Percentiles rank a stretch among this genome's conserved stretches.
Conservation (phyloP, 1,140 invertebrate species). For the Leptinotarsa texana region DNA sequence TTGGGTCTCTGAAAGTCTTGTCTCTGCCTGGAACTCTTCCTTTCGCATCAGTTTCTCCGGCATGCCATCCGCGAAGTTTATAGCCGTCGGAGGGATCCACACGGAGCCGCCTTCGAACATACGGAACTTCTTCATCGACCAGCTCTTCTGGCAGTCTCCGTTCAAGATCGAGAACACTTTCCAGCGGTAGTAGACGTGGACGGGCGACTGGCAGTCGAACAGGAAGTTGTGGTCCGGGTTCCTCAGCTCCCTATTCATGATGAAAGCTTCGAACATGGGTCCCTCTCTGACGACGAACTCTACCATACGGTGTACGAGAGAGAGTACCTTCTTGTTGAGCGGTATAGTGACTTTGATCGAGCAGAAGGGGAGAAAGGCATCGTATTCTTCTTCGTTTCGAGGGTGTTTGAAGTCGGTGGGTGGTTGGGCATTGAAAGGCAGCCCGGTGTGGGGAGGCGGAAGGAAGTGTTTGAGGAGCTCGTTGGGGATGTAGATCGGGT, state of each 20-base stretch:
- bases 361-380: constrained; percentile 80
- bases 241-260: constrained; percentile 96
- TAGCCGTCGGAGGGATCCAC: constrained; percentile 92
- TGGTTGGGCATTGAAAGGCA: constrained; percentile 96
- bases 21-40: constrained; percentile 52
- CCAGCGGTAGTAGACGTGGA: constrained; percentile 97
- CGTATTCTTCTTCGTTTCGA: constrained; percentile 65
- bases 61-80: constrained; percentile 89
- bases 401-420: constrained; percentile 56
- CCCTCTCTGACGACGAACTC: constrained; percentile 99
- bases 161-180: constrained; percentile 95
- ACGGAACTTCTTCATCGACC: constrained; percentile 89
- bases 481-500: constrained; percentile 96
- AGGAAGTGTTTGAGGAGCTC: constrained; percentile 80
- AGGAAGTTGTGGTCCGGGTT: constrained; percentile 95
- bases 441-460: constrained; percentile 77
- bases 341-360: constrained; percentile 96
- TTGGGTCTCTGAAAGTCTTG: constrained; percentile 58
- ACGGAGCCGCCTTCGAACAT: constrained; percentile 96
- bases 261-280: constrained; percentile 98
- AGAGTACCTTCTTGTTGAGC: constrained; percentile 59
- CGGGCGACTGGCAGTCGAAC: constrained; percentile 95
- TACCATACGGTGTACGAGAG: constrained; percentile 96
- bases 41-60: constrained; percentile 75
- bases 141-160: constrained; percentile 89